These are phyloP conservation scores for Aurelia aurita DNA, from an alignment of 30 jellyfish, hydroid and myxozoan species.

Conservation along the genomic window DNA sequence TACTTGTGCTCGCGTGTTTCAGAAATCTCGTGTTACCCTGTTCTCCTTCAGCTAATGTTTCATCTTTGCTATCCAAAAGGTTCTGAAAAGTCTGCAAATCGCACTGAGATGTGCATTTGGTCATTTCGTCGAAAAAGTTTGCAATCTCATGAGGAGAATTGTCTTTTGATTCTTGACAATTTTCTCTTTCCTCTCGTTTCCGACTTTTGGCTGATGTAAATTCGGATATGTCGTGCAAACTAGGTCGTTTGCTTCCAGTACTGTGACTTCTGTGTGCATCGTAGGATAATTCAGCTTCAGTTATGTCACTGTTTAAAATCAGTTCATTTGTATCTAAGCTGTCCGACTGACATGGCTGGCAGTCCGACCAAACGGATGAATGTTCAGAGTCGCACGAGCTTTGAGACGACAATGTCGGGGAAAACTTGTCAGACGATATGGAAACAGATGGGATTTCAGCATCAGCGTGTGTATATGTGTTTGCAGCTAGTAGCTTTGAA, in stretches of 20 bases:
- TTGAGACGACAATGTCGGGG: constrained; percentile 33
- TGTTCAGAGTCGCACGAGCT: constrained; percentile 58
- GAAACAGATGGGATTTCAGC: constrained; percentile 1
- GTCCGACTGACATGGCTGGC: constrained; percentile 19
- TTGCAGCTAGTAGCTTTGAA: not conserved
- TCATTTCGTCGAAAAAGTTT: constrained; percentile 28
- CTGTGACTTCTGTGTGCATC: not conserved
- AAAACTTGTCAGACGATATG: not conserved
- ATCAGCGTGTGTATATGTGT: not conserved
- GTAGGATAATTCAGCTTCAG: not conserved
- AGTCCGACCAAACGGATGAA: constrained; percentile 46
- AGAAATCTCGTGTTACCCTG: not conserved
- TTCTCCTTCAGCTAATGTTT: not conserved
- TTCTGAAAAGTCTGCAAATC: constrained; percentile 41
- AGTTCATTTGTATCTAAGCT: not conserved
- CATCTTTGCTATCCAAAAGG: constrained; percentile 37
- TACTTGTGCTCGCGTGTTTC: constrained; percentile 40
- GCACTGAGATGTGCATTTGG: constrained; percentile 1
- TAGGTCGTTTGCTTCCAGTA: not conserved
- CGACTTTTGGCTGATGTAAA: not conserved
- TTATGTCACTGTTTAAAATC: not conserved
- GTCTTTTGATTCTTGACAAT: not conserved
- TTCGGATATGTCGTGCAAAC: not conserved
- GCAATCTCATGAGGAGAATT: constrained; percentile 8
- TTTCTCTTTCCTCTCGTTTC: not conserved